A percentile compares a stretch with the other conserved stretches of the same genome.
Evolutionary conservation across 2,113 vertebrate genomes (phyloP).

Genomic region (Chaetura pelagica): DNA sequence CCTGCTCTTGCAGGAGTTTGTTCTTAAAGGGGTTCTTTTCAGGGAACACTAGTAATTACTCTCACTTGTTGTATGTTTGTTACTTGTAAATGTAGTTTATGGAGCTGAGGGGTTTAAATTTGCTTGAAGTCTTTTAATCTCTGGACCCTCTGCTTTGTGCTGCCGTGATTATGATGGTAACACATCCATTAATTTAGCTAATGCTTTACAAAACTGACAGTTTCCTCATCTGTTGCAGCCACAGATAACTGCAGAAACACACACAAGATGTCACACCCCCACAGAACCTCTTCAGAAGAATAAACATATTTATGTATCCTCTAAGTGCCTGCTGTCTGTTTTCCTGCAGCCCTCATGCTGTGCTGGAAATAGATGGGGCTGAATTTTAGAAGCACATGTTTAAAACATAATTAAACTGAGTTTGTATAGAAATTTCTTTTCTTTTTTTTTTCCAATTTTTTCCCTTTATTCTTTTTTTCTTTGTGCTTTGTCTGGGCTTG

Average conservation of each 20-base stretch:
- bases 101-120: neutral
- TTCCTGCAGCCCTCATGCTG: neutral
- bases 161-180: neutral
- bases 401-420: neutral
- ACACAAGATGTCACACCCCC: neutral
- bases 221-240: neutral
- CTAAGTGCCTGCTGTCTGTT: neutral
- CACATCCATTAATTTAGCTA: neutral
- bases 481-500: neutral
- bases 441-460: no score
- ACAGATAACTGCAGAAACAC: neutral
- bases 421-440: neutral
- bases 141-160: neutral
- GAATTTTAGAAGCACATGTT: neutral
- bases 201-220: neutral
- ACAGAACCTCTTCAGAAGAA: neutral
- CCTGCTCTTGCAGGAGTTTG: neutral
- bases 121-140: neutral
- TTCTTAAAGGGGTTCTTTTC: neutral
- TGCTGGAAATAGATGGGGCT: neutral
- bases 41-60: neutral
- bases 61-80: neutral
- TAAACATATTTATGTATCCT: neutral
- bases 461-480: no score
- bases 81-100: neutral